Evolutionary conservation across 2,888 invertebrate genomes (phyloP).

Genomic region (Anorthoa munda): DNA sequence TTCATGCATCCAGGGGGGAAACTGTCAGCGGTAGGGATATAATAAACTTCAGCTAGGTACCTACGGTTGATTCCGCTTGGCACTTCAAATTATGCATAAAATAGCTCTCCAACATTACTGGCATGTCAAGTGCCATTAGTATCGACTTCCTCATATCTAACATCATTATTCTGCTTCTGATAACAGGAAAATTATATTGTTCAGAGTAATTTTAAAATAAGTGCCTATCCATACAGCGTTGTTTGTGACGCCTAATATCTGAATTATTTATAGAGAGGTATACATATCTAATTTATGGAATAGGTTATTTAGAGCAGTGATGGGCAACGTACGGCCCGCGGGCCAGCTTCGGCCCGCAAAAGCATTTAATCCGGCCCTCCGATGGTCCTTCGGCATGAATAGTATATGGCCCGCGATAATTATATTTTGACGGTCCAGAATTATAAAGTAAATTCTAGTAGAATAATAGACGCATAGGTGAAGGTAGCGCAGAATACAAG

Average conservation of each 20-base stretch:
- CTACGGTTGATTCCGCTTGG: conserved; percentile 37
- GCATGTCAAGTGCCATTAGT: conserved; percentile 53
- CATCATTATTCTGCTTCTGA: conserved; percentile 46
- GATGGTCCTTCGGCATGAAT: too few relatives aligned
- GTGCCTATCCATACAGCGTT: not conserved
- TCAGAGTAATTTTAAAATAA: conserved; percentile 34
- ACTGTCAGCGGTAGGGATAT: not conserved
- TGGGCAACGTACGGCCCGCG: too few relatives aligned
- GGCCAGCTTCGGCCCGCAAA: too few relatives aligned
- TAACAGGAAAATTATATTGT: conserved; percentile 61
- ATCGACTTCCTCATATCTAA: conserved; percentile 58
- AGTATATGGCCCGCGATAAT: too few relatives aligned
- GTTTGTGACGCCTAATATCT: not conserved
- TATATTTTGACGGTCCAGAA: too few relatives aligned
- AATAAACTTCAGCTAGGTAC: conserved; percentile 21
- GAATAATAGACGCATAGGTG: too few relatives aligned
- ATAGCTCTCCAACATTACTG: conserved; percentile 47
- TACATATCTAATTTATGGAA: not conserved
- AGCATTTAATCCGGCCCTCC: too few relatives aligned
- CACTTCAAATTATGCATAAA: conserved; percentile 43
- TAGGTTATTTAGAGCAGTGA: conserved; percentile 26
- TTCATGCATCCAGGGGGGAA: not conserved
- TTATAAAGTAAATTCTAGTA: too few relatives aligned
- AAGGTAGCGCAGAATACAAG: too few relatives aligned
- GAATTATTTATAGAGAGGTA: not conserved